Percentiles rank a stretch among this genome's conserved stretches.
Evolutionary conservation across 2,797 vertebrate species (phyloP).

Genomic region (Ateles fusciceps): DNA sequence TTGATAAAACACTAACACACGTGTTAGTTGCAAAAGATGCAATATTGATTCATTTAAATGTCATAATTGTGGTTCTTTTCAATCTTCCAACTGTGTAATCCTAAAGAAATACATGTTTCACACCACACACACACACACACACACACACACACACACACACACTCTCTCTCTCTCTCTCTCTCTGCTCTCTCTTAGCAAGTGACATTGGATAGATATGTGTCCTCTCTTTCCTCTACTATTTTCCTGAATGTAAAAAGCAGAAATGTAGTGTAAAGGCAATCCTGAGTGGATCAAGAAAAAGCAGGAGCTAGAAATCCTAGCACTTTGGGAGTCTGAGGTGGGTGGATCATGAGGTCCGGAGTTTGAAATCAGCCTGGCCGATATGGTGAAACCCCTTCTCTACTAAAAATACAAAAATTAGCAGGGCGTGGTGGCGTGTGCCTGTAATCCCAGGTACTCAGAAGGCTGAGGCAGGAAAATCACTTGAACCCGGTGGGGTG

Average conservation of each 20-base stretch:
- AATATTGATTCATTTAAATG: not conserved
- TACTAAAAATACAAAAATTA: too few relatives aligned
- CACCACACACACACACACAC: not conserved
- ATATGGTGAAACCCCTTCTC: too few relatives aligned
- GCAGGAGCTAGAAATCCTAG: not conserved
- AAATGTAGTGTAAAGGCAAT: not conserved
- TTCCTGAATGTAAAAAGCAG: not conserved
- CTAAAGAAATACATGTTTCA: not conserved
- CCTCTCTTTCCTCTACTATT: not conserved
- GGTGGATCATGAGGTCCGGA: too few relatives aligned
- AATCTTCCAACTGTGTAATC: not conserved
- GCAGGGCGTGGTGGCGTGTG: rapidly evolving
- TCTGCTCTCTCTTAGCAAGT: not conserved
- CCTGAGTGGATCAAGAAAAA: not conserved
- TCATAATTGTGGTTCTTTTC: conserved; percentile 6
- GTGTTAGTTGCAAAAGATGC: not conserved
- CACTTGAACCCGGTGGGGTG: too few relatives aligned
- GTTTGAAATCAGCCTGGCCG: too few relatives aligned
- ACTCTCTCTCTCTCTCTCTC: too few relatives aligned
- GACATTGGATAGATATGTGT: not conserved
- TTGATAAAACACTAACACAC: not conserved
- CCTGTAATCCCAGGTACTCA: too few relatives aligned
- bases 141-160: too few relatives aligned
- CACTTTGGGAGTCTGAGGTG: too few relatives aligned
- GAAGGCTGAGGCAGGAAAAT: too few relatives aligned